A percentile compares a stretch with the other conserved stretches of the same genome.
These are phyloP conservation scores for Cherax destructor DNA, from an alignment of 1,140 invertebrate species.

Conservation along the genomic window DNA sequence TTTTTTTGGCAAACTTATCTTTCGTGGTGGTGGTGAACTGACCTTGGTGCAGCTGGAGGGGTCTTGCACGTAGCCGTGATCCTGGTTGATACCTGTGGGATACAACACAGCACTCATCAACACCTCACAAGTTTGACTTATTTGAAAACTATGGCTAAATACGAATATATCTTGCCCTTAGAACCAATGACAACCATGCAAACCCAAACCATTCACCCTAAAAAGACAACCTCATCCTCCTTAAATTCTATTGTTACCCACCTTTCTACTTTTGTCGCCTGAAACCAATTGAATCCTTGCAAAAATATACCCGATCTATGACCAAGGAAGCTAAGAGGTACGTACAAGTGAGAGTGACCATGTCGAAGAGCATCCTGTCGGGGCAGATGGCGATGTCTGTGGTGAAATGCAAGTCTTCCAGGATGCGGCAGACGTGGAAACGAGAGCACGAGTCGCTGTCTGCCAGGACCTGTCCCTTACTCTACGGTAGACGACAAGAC, in stretches of 20 bases:
- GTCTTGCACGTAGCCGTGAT: slow-evolving; percentile 58
- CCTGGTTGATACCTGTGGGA: slow-evolving; percentile 31
- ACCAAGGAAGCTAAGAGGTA: background rate
- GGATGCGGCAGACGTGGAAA: slow-evolving; percentile 50
- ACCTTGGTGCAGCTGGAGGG: slow-evolving; percentile 59
- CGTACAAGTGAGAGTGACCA: slow-evolving; percentile 61
- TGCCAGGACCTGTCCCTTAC: slow-evolving; percentile 9
- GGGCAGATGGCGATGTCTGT: slow-evolving; percentile 64
- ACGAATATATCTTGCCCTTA: too few species aligned
- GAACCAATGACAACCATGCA: too few species aligned
- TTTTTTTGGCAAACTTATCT: too few species aligned
- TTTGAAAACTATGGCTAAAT: too few species aligned
- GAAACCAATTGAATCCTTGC: too few species aligned
- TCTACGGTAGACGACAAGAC: slow-evolving; percentile 3
- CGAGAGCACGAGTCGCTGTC: slow-evolving; percentile 65
- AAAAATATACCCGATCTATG: too few species aligned
- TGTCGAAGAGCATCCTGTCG: slow-evolving; percentile 53
- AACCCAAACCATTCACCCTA: too few species aligned
- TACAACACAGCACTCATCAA: too few species aligned
- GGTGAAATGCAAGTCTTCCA: slow-evolving; percentile 26
- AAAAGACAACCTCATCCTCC: too few species aligned
- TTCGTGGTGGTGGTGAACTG: slow-evolving; percentile 6
- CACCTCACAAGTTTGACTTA: too few species aligned
- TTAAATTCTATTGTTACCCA: too few species aligned
- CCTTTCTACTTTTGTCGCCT: too few species aligned